These are phyloP conservation scores for Phyllostomus hastatus DNA, from an alignment of 2,113 vertebrate genomes.

Conservation along the genomic window DNA sequence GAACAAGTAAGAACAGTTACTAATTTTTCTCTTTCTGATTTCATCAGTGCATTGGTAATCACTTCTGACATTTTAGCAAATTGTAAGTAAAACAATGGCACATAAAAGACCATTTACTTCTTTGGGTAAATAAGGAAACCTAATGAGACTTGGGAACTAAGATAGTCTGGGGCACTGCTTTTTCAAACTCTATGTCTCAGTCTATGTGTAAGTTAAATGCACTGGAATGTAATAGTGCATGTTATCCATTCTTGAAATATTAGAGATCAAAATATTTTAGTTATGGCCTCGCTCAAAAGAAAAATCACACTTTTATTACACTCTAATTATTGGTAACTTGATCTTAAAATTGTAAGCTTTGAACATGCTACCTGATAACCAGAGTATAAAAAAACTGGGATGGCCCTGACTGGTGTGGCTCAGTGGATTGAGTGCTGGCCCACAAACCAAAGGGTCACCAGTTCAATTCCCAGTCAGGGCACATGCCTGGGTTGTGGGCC, in stretches of 20 bases:
- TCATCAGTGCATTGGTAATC: not conserved
- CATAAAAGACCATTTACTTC: not conserved
- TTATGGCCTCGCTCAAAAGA: not conserved
- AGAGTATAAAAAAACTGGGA: not conserved
- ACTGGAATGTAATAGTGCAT: not conserved
- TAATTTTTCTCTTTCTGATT: conserved; percentile 5
- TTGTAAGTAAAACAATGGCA: not conserved
- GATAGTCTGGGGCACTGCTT: not conserved
- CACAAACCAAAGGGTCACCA: no score
- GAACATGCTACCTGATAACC: not conserved
- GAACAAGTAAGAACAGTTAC: not conserved
- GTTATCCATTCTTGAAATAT: not conserved
- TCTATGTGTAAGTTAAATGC: conserved; percentile 15
- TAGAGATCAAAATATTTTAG: conserved; percentile 40
- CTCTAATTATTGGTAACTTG: not conserved
- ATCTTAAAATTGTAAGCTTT: conserved; percentile 25
- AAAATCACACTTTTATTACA: not conserved
- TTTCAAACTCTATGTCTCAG: not conserved
- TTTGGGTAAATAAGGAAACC: not conserved
- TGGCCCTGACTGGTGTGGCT: no score
- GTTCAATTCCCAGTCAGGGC: no score
- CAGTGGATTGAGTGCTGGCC: no score
- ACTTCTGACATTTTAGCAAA: not conserved
- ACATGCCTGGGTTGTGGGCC: no score
- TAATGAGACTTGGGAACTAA: not conserved